These are phyloP conservation scores for Saxicola maurus DNA, from an alignment of 2,797 vertebrate species.

Conservation along the genomic window DNA sequence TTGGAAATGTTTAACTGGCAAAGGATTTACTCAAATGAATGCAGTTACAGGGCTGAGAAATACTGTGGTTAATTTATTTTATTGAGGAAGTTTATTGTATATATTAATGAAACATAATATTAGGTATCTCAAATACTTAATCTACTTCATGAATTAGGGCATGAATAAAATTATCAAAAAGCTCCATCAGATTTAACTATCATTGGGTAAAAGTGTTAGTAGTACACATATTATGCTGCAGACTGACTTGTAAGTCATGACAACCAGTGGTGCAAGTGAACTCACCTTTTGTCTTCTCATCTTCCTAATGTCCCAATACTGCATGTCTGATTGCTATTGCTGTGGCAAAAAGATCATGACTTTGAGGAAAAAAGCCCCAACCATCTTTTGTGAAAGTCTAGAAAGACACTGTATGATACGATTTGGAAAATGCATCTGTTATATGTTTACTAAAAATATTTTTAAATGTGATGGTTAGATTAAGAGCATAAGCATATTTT, in stretches of 20 bases:
- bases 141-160: not conserved
- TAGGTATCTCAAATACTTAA: not conserved
- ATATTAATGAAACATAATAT: not conserved
- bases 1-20: not conserved
- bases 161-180: not conserved
- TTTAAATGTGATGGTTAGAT: not conserved
- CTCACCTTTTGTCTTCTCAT: not conserved
- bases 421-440: not conserved
- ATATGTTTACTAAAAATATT: not conserved
- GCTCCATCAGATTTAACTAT: not conserved
- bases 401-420: not conserved
- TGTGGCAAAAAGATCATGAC: not conserved
- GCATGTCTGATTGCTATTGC: not conserved
- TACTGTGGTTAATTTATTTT: not conserved
- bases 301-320: not conserved
- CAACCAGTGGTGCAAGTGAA: not conserved
- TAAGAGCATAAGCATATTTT: not conserved
- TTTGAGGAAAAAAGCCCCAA: fast-evolving
- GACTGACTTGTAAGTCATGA: not conserved
- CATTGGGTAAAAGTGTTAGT: not conserved
- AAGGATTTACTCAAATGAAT: not conserved
- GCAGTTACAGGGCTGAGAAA: not conserved
- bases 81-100: not conserved
- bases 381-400: not conserved
- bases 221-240: fast-evolving